Evolutionary conservation across 2,888 invertebrate genomes (phyloP).

Genomic region (Athalia circularis): DNA sequence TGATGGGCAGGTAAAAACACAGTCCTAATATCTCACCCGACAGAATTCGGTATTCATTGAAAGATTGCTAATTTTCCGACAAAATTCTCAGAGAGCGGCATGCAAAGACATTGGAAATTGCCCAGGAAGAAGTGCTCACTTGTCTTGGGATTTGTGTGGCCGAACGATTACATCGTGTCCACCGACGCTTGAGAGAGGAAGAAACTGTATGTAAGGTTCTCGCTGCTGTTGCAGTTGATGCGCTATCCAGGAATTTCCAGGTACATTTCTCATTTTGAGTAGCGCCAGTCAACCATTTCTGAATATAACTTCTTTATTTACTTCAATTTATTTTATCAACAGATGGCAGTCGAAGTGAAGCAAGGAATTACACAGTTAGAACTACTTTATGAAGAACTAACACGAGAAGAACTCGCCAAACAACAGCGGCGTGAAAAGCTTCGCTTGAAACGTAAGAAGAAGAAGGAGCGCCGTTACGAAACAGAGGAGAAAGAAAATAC

Average conservation of each 20-base stretch:
- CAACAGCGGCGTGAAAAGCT: constrained; percentile 92
- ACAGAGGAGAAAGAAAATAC: constrained; percentile 73
- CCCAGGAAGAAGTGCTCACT: constrained; percentile 96
- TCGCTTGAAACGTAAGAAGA: constrained; percentile 85
- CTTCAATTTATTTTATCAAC: constrained; percentile 47
- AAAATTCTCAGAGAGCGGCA: constrained; percentile 83
- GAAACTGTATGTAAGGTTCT: constrained; percentile 96
- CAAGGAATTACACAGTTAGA: constrained; percentile 92
- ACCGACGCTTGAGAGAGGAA: constrained; percentile 90
- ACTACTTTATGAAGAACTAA: constrained; percentile 90
- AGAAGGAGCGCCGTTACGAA: constrained; percentile 81
- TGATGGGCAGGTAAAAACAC: constrained; percentile 83
- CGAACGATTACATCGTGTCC: constrained; percentile 91
- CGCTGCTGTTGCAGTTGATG: constrained; percentile 91
- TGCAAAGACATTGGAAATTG: constrained; percentile 97
- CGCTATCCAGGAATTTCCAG: constrained; percentile 91
- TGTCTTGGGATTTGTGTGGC: constrained; percentile 96
- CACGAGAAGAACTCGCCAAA: constrained; percentile 89
- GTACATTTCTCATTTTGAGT: constrained; percentile 60
- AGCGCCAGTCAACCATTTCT: neutral
- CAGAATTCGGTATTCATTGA: neutral
- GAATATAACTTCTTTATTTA: constrained; percentile 22
- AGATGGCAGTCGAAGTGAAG: constrained; percentile 91
- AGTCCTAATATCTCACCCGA: constrained; percentile 28
- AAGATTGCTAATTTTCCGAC: constrained; percentile 38